Base-by-base conservation (phyloP, 2,113 vertebrate genomes). In the Elgaria multicarinata region DNA sequence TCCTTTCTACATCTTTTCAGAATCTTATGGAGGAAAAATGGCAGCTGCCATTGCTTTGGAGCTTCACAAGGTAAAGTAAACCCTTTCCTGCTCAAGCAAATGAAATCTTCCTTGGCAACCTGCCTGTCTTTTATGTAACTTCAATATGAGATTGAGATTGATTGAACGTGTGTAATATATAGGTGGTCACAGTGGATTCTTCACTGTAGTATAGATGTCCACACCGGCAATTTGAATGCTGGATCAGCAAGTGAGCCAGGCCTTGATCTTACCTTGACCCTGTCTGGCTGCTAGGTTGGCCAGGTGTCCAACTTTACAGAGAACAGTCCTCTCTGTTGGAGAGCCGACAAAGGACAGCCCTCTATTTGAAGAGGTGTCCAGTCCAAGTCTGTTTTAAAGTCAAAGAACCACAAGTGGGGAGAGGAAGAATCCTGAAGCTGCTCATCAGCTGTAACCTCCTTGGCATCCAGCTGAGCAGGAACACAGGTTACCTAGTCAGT, bases 1-100 rank as follows among this genome's bases (percentile, higher is more conserved):
- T 85, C 98, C 99, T 13, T 99, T 99, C 94, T 99, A 98, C 96
- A 98, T 99, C 93, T 99, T 99, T 96, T 99, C 99, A 4, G 99
- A 99, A 94, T 99, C 99, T 0, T 99, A 99, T 0, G 99, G 99
- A 92, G 99, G 99, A 39, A 99, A 99, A 96, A 99, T 99, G 99
- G 98, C 99, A 2, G 98, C 99, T 81, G 98, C 97, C 0, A 97
- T 99, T 92, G 96, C 98, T 22, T 84, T 98, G 91, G 97, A 97
- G 36, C 97, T 99, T 87, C 91, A 95, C 33, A 97, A 98, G 97
- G 99, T 99, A 95, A 95, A 74, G 5, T n/a, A 78, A 77, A 77
- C 33, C 22, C 28, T 55, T 85, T 24, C 81, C n/a, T 83, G 10
- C n/a, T 76, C 22, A 14, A 24, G 53, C 39, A 81, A 77, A 55